phyloP scores from a whole-genome alignment of 2,888 invertebrate species.

The Habroteleia sp. region DNA sequence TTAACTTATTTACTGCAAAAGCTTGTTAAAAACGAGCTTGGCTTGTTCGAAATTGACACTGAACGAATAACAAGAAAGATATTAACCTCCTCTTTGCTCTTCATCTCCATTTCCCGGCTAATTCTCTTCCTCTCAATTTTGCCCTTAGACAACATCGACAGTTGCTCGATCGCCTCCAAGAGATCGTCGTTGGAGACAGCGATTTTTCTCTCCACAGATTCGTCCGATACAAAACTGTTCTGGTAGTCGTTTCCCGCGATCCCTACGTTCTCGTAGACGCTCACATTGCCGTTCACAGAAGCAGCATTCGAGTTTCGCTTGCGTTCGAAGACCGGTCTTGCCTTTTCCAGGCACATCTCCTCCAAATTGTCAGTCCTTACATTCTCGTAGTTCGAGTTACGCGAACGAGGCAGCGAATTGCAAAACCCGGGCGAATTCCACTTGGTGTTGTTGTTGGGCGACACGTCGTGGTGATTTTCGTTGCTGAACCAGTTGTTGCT shows the following conservation, averaged over 20 bases:
- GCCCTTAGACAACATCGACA: constrained; percentile 79
- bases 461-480: constrained; percentile 47
- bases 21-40: too few species aligned
- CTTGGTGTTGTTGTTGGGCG: constrained; percentile 74
- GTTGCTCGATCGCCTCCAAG: constrained; percentile 80
- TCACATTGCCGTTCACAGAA: constrained; percentile 66
- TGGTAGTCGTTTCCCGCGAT: constrained; percentile 62
- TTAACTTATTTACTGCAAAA: too few species aligned
- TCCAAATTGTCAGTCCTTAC: constrained; percentile 65
- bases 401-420: constrained; percentile 70
- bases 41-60: too few species aligned
- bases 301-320: constrained; percentile 66
- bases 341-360: constrained; percentile 65
- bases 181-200: constrained; percentile 81
- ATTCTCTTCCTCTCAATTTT: constrained; percentile 75
- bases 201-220: constrained; percentile 82
- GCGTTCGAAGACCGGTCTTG: constrained; percentile 21
- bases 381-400: constrained; percentile 75
- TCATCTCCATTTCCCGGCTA: constrained; percentile 74
- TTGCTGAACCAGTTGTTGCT: constrained; percentile 34
- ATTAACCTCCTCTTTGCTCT: constrained; percentile 72
- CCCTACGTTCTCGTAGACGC: constrained; percentile 75
- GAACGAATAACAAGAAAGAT: too few species aligned
- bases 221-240: constrained; percentile 71
- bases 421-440: constrained; percentile 70